These are phyloP conservation scores for Anadara kagoshimensis DNA, from an alignment of 1,140 invertebrate species.

Conservation along the genomic window DNA sequence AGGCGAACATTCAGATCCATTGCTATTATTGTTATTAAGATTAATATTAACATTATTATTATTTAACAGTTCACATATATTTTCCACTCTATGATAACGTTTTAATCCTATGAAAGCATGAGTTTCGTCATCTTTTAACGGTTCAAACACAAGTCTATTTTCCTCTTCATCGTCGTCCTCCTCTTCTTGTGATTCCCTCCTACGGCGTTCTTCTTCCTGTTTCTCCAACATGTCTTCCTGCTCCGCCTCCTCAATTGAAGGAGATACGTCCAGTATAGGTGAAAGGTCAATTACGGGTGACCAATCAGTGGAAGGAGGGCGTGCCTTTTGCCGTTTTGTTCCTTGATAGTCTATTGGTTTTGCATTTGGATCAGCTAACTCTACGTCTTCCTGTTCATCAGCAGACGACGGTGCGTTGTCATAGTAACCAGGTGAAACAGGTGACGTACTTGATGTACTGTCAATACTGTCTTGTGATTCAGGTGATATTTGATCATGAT, in stretches of 20 bases:
- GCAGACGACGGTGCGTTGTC: conserved; percentile 55
- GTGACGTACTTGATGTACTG: conserved; percentile 56
- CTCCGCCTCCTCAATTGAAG: conserved; percentile 75
- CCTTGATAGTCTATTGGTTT: conserved; percentile 72
- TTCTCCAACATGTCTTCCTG: conserved; percentile 74
- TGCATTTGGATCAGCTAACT: conserved; percentile 67
- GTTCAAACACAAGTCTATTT: conserved; percentile 41
- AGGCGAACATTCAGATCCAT: too few relatives aligned
- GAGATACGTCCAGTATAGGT: conserved; percentile 76
- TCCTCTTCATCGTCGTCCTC: conserved; percentile 47
- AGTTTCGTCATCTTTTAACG: conserved; percentile 39
- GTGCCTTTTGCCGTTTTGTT: conserved; percentile 69
- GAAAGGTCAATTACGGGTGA: conserved; percentile 76
- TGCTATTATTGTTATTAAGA: too few relatives aligned
- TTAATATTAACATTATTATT: conserved; percentile 4
- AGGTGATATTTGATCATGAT: conserved; percentile 56
- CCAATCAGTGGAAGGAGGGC: conserved; percentile 73
- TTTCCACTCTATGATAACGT: conserved; percentile 64
- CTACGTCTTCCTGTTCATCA: conserved; percentile 58
- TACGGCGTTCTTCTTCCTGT: conserved; percentile 61
- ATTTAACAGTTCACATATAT: conserved; percentile 64
- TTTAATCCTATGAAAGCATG: conserved; percentile 52
- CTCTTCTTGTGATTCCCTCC: conserved; percentile 56
- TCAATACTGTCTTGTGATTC: conserved; percentile 57
- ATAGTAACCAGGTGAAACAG: conserved; percentile 63